Evolutionary conservation across 2,888 invertebrate species (phyloP).

Genomic region (Acleris laterana): DNA sequence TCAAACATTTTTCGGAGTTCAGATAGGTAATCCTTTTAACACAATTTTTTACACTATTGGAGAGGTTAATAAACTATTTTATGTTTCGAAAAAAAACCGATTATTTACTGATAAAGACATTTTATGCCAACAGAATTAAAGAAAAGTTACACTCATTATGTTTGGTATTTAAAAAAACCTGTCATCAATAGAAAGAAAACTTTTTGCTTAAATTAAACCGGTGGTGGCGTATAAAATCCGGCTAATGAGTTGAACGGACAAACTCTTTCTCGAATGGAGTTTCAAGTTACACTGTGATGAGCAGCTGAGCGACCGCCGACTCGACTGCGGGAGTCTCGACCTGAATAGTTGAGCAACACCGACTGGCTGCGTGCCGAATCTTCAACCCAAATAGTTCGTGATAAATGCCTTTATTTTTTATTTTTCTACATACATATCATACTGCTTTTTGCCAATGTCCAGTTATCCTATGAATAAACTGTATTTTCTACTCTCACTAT

Average conservation of each 20-base stretch:
- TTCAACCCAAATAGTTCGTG: constrained; percentile 79
- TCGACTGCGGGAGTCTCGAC: constrained; percentile 76
- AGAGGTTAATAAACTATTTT: too few species aligned
- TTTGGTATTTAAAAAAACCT: too few species aligned
- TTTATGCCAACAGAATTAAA: too few species aligned
- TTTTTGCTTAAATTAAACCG: constrained; percentile 22
- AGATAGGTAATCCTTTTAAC: too few species aligned
- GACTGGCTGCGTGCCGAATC: constrained; percentile 77
- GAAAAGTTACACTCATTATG: too few species aligned
- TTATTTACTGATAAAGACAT: too few species aligned
- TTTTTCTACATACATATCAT: neutral
- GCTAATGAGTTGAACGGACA: constrained; percentile 46
- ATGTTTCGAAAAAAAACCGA: too few species aligned
- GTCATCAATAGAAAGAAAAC: neutral
- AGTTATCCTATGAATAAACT: too few species aligned
- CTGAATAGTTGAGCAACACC: constrained; percentile 76
- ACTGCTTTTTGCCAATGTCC: neutral
- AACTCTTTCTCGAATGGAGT: constrained; percentile 56
- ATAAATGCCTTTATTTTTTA: constrained; percentile 74
- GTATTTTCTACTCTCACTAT: too few species aligned
- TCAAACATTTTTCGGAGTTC: too few species aligned
- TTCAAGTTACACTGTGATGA: constrained; percentile 65
- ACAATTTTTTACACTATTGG: too few species aligned
- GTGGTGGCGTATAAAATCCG: constrained; percentile 35
- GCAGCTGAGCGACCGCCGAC: constrained; percentile 72